A percentile compares a stretch with the other conserved stretches of the same genome.
Conservation (phyloP, 2,113 vertebrate species). For the Pedetes capensis region DNA sequence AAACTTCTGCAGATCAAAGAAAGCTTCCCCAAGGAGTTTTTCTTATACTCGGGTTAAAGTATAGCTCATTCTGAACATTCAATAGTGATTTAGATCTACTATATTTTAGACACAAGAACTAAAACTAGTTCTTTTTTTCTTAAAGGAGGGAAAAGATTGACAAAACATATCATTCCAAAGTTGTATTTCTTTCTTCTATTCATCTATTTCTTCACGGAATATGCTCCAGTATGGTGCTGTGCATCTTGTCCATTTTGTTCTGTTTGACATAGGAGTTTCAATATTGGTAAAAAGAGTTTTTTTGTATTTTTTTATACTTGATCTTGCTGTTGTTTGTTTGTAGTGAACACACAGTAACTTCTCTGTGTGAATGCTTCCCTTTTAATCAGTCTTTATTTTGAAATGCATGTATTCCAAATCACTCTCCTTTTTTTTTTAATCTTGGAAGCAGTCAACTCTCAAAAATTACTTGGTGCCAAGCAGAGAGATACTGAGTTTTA, state of each 20-base stretch:
- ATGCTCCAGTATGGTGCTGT: not conserved
- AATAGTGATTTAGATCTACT: slow-evolving; percentile 38
- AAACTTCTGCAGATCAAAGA: slow-evolving; percentile 53
- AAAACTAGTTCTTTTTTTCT: not conserved
- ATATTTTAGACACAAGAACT: not conserved
- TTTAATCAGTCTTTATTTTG: slow-evolving; percentile 1
- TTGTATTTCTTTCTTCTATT: not conserved
- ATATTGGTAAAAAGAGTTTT: not conserved
- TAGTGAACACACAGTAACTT: not conserved
- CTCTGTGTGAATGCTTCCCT: not conserved
- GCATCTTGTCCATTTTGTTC: not conserved
- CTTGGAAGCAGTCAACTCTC: not conserved
- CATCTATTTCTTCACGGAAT: not conserved
- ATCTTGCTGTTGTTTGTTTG: slow-evolving; percentile 17
- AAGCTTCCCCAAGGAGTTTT: not conserved
- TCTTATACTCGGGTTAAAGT: not conserved
- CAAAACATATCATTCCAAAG: not conserved
- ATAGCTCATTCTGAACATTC: slow-evolving; percentile 57
- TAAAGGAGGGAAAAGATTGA: not conserved
- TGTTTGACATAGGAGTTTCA: not conserved
- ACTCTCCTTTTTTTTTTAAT: not conserved
- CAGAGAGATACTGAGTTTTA: not conserved
- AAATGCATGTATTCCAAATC: not conserved
- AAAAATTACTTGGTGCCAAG: not conserved
- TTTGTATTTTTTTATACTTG: not conserved